A percentile compares a stretch with the other conserved stretches of the same genome.
Conservation (phyloP, 2,113 vertebrate species). For the Octodon degus region DNA sequence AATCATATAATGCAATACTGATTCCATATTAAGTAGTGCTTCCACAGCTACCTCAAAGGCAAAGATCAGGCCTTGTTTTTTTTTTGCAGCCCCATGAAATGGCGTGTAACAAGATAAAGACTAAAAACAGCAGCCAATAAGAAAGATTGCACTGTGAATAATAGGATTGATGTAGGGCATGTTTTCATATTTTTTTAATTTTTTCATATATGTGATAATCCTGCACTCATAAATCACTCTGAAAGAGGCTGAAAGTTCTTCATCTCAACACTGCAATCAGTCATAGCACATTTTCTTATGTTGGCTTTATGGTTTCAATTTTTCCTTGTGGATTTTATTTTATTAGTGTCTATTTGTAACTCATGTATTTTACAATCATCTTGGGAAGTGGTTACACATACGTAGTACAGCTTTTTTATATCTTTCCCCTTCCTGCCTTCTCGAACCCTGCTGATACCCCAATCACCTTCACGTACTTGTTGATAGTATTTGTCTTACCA, state of each 20-base stretch:
- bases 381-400: not conserved
- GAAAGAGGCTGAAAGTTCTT: constrained; percentile 42
- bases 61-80: not conserved
- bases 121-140: not conserved
- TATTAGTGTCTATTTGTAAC: not conserved
- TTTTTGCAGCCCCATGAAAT: not conserved
- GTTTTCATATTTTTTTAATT: constrained; percentile 43
- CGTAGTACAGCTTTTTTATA: not conserved
- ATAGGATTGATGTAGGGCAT: not conserved
- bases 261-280: constrained; percentile 52
- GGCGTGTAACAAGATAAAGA: constrained; percentile 3
- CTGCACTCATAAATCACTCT: constrained; percentile 44
- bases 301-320: constrained; percentile 31
- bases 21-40: not conserved
- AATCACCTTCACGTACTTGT: not conserved
- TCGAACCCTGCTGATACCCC: not conserved
- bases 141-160: not conserved
- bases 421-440: not conserved
- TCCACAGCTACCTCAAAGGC: not conserved
- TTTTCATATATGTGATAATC: constrained; percentile 35
- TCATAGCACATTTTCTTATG: constrained; percentile 39
- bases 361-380: not conserved
- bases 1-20: not conserved
- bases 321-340: not conserved
- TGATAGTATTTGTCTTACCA: not conserved